Base-by-base conservation (phyloP, 2,113 vertebrate species). In the Ceyx margarethae region DNA sequence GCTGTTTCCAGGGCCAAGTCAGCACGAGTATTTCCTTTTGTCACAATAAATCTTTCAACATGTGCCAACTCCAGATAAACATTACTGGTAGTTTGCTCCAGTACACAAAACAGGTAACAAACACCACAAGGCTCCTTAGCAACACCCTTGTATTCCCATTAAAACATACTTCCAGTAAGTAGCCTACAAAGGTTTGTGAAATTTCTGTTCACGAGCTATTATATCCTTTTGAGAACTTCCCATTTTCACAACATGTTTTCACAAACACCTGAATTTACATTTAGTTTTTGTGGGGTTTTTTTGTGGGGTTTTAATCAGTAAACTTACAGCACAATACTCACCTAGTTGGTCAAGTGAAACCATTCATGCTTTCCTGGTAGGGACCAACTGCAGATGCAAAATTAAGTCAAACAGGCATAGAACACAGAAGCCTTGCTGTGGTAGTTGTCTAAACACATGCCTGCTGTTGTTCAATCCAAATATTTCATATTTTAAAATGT, bases 1-100 rank as follows among this genome's bases (percentile, higher is more conserved):
- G 35, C 10, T 35, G 12, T 61, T 93, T 46, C 60, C 85, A 91
- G 51, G 64, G 79, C 82, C 1, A 0, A 61, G 93, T 79, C 87
- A 87, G 91, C 81, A 73, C 18, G 3, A 94, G 85, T 81, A 91
- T 92, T 94, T 95, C 90, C 87, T 88, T 82, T 81, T 86, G 73
- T 86, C 84, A 71, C 71, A 72, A 64, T 31, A 31, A 87, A 45
- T 65, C 86, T 89, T 94, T 90, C 68, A 94, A 91, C 48, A 5
- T 83, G 28, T 64, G 81, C 81, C 85, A 91, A 40, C 68, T 73
- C 72, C 87, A 78, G 68, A 85, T 42, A 87, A 85, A 91, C 48
- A 56, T 61, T 56, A 88, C 19, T 60, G 58, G 54, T 42, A 76
- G 78, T 57, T 91, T 87, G 62, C 64, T 91, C 58, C 78, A 86